Percentiles rank a stretch among this genome's conserved stretches.
Conservation (phyloP, 1,140 invertebrate genomes). For the Calliphora vicina region DNA sequence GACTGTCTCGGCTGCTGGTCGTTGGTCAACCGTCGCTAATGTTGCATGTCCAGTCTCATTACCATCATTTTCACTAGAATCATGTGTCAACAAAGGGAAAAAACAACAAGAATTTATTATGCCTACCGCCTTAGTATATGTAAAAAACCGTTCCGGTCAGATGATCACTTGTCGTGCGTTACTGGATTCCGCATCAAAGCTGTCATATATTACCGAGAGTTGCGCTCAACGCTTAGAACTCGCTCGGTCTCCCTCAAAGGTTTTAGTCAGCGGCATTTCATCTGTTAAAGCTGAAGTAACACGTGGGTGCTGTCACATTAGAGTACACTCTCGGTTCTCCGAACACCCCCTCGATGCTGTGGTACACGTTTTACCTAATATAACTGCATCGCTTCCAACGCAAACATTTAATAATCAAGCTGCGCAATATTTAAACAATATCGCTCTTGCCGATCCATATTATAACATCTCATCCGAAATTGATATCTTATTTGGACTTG, state of each 20-base stretch:
- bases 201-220: constrained; percentile 35
- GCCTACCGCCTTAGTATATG: neutral
- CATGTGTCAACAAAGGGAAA: neutral
- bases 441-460: too few relatives aligned
- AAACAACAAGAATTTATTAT: neutral
- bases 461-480: too few relatives aligned
- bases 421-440: too few relatives aligned
- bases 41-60: neutral
- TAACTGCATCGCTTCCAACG: constrained; percentile 15
- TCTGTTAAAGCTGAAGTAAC: constrained; percentile 10
- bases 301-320: neutral
- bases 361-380: constrained; percentile 1
- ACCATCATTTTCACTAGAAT: too few relatives aligned
- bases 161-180: neutral
- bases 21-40: neutral
- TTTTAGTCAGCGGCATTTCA: constrained; percentile 16
- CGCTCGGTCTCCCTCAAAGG: neutral
- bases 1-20: neutral
- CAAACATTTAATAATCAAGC: too few relatives aligned
- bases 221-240: constrained; percentile 18
- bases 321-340: neutral
- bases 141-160: neutral
- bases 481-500: too few relatives aligned
- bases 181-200: constrained; percentile 28
- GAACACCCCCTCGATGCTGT: neutral